Percentiles rank a stretch among this genome's conserved stretches.
Conservation (phyloP, 2,113 vertebrate genomes). For the Nothoprocta pentlandii region DNA sequence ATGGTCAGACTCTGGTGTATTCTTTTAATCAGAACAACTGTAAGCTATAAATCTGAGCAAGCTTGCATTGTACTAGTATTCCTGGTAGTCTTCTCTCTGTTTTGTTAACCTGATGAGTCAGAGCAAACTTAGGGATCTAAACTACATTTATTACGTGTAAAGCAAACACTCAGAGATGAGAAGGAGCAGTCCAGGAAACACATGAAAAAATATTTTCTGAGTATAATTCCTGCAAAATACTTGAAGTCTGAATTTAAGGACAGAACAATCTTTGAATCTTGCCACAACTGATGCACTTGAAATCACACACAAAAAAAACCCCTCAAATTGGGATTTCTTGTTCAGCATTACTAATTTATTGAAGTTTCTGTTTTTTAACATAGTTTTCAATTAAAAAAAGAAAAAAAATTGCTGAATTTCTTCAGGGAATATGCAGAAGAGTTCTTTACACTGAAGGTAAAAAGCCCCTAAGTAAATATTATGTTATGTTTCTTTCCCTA, state of each 20-base stretch:
- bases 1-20: not conserved
- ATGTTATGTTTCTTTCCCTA: not conserved
- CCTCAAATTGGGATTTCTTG: not conserved
- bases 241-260: not conserved
- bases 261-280: not conserved
- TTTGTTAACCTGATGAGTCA: not conserved
- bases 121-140: not conserved
- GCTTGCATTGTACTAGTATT: not conserved
- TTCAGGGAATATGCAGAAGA: not conserved
- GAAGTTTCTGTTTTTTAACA: not conserved
- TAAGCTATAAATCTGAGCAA: not conserved
- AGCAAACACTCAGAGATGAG: not conserved
- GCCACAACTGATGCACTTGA: not conserved
- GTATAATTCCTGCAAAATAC: not conserved
- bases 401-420: not conserved
- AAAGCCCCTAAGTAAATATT: not conserved
- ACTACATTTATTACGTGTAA: accelerated
- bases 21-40: not conserved
- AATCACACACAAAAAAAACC: not conserved
- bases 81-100: not conserved
- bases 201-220: not conserved
- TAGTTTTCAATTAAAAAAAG: not conserved
- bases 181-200: not conserved
- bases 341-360: not conserved
- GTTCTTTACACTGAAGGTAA: not conserved